A percentile compares a stretch with the other conserved stretches of the same genome.
phyloP scores from a whole-genome alignment of 2,888 invertebrate species.

The Nomada fucata region DNA sequence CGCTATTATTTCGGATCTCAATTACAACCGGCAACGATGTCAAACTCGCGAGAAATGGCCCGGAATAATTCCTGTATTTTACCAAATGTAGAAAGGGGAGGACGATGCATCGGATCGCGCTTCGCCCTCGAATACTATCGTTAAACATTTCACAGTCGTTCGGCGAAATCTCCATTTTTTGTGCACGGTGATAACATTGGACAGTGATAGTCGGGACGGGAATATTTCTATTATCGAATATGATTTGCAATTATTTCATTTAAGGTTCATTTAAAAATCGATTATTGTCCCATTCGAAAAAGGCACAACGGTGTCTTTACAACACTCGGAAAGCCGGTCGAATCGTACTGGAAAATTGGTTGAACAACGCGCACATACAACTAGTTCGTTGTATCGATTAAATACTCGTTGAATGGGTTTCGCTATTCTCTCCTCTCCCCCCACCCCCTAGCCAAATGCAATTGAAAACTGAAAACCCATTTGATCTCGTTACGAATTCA shows the following conservation, averaged over 20 bases:
- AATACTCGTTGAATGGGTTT: background rate
- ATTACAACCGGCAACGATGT: slow-evolving; percentile 56
- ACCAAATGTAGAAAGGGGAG: slow-evolving; percentile 22
- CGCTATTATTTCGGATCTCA: slow-evolving; percentile 65
- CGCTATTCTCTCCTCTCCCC: background rate
- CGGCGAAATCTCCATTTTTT: background rate
- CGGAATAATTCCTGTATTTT: slow-evolving; percentile 63
- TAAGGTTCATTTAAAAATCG: slow-evolving; percentile 51
- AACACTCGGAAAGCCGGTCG: slow-evolving; percentile 1
- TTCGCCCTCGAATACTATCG: slow-evolving; percentile 23
- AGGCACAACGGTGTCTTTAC: background rate
- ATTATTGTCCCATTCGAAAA: background rate
- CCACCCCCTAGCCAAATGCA: background rate
- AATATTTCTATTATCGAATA: background rate
- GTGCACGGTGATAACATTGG: background rate
- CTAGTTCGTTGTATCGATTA: slow-evolving; percentile 14
- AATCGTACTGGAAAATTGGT: slow-evolving; percentile 35
- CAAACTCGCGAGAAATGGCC: slow-evolving; percentile 56
- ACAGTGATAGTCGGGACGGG: no score
- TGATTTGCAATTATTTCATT: slow-evolving; percentile 43
- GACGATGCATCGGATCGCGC: slow-evolving; percentile 25
- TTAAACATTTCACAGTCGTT: slow-evolving; percentile 39
- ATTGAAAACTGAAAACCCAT: background rate
- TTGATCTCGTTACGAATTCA: background rate
- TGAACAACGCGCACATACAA: slow-evolving; percentile 18